Percentiles rank a stretch among this genome's conserved stretches.
Evolutionary conservation across 2,888 invertebrate genomes (phyloP).

Genomic region (Melanchra persicariae): DNA sequence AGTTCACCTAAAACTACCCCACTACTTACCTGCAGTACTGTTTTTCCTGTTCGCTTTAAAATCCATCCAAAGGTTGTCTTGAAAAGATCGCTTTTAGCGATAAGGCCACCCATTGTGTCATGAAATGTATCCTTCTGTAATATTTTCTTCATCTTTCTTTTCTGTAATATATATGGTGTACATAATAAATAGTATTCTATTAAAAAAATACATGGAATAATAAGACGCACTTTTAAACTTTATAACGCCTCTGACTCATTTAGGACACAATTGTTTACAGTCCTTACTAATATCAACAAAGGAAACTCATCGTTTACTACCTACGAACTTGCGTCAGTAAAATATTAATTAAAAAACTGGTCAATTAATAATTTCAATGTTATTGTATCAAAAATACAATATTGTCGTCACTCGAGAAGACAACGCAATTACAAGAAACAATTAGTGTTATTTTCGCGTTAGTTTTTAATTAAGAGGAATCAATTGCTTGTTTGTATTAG

Average conservation of each 20-base stretch:
- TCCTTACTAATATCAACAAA: background rate
- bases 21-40: too few species aligned
- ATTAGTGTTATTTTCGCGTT: conserved; percentile 8
- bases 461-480: conserved; percentile 32
- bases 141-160: too few species aligned
- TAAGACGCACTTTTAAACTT: background rate
- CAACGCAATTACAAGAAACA: conserved; percentile 29
- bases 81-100: too few species aligned
- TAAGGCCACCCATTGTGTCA: too few species aligned
- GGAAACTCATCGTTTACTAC: conserved; percentile 8
- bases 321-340: conserved; percentile 21
- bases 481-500: conserved; percentile 12
- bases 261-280: conserved; percentile 38
- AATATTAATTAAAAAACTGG: background rate
- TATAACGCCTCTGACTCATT: conserved; percentile 21
- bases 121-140: too few species aligned
- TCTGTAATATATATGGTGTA: too few species aligned
- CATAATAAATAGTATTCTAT: too few species aligned
- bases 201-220: too few species aligned
- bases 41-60: too few species aligned
- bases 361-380: conserved; percentile 3
- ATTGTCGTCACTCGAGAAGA: background rate
- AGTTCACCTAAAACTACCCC: too few species aligned
- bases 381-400: conserved; percentile 9
- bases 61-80: too few species aligned